phyloP scores from a whole-genome alignment of 2,888 invertebrate species.

The Cantharis lateralis region DNA sequence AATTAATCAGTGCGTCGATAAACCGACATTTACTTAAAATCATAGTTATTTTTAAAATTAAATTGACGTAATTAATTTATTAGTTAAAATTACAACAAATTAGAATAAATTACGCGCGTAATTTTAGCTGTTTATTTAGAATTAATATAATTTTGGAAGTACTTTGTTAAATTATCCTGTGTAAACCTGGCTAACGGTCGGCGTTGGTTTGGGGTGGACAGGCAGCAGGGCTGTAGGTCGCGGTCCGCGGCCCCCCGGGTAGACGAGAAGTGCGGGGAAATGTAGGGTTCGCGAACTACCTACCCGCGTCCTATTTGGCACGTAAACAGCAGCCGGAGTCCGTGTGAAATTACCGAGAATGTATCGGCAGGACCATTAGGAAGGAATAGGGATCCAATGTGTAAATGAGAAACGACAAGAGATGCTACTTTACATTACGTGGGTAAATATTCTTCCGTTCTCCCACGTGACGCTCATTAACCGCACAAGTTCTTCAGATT shows the following conservation, averaged over 20 bases:
- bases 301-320: conserved; percentile 37
- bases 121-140: background rate
- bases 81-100: background rate
- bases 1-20: background rate
- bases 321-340: conserved; percentile 40
- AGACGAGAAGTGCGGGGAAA: conserved; percentile 33
- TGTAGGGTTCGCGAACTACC: conserved; percentile 44
- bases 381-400: conserved; percentile 25
- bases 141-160: conserved; percentile 12
- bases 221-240: conserved; percentile 44
- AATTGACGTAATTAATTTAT: background rate
- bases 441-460: conserved; percentile 31
- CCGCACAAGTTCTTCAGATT: conserved; percentile 19
- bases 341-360: conserved; percentile 47
- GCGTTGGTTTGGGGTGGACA: conserved; percentile 42
- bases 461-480: conserved; percentile 22
- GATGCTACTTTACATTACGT: conserved; percentile 37
- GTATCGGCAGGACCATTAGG: conserved; percentile 40
- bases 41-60: background rate
- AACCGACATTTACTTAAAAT: background rate
- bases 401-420: conserved; percentile 44
- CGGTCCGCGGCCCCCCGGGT: conserved; percentile 40
- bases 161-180: conserved; percentile 26
- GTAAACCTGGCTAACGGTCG: conserved; percentile 32
- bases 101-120: background rate